Conservation (phyloP, 2,113 vertebrate species). For the Mustela nigripes region DNA sequence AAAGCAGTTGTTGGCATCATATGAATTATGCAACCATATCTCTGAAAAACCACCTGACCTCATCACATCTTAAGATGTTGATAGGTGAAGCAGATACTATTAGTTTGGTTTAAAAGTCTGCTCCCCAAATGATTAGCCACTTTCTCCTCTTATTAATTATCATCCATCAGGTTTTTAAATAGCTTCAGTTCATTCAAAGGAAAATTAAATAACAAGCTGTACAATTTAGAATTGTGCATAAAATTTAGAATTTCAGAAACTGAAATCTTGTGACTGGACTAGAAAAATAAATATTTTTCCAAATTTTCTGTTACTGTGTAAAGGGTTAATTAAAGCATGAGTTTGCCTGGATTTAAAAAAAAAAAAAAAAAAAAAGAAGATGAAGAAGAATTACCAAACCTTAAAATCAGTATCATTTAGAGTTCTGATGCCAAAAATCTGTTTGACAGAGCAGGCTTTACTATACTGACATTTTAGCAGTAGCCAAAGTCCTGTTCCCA, state of each 20-base stretch:
- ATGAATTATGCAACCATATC: background rate
- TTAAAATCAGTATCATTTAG: conserved; percentile 79
- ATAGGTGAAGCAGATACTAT: background rate
- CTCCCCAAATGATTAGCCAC: background rate
- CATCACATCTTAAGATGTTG: background rate
- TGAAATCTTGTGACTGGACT: conserved; percentile 37
- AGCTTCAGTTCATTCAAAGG: conserved; percentile 25
- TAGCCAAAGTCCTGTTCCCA: conserved; percentile 80
- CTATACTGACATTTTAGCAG: conserved; percentile 79
- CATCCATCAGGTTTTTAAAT: conserved; percentile 21
- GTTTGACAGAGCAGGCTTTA: conserved; percentile 78
- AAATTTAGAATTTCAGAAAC: conserved; percentile 39
- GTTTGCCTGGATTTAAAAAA: conserved; percentile 55
- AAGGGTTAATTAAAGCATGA: conserved; percentile 76
- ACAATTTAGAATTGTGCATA: conserved; percentile 48
- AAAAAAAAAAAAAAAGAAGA: background rate
- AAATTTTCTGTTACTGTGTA: conserved; percentile 42
- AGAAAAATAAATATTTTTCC: background rate
- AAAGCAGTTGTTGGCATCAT: background rate
- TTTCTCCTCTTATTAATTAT: background rate
- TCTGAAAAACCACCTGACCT: background rate
- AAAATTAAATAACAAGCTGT: conserved; percentile 24
- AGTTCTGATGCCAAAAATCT: conserved; percentile 79
- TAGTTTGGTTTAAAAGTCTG: background rate
- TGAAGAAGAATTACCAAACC: conserved; percentile 46